phyloP scores from a whole-genome alignment of 2,113 vertebrate species.

The Lycaon pictus region DNA sequence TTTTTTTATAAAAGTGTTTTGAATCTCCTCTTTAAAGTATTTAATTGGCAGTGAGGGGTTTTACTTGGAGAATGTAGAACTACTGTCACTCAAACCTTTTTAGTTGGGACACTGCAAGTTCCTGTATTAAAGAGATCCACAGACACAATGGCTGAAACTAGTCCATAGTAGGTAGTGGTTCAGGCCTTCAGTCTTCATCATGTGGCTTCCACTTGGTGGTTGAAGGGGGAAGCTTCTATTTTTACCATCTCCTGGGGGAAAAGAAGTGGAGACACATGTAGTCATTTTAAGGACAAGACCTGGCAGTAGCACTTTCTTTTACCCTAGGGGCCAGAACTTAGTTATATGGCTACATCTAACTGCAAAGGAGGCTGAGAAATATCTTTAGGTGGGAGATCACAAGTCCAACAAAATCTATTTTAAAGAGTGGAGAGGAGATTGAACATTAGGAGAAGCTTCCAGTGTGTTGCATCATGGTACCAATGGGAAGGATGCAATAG shows the following conservation, averaged over 20 bases:
- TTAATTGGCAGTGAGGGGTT: not conserved
- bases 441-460: not conserved
- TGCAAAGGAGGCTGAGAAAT: conserved; percentile 4
- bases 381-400: not conserved
- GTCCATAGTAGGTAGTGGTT: not conserved
- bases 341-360: not conserved
- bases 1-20: not conserved
- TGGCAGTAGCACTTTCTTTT: not conserved
- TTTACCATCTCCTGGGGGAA: not conserved
- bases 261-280: not conserved
- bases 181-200: not conserved
- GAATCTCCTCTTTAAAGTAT: not conserved
- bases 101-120: not conserved
- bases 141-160: not conserved
- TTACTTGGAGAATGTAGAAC: not conserved
- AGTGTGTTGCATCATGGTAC: not conserved
- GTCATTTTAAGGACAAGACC: not conserved
- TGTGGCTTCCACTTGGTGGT: not conserved
- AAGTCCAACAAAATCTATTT: not conserved
- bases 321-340: not conserved
- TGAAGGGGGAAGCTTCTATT: conserved; percentile 30
- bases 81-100: conserved; percentile 23
- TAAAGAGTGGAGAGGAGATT: not conserved
- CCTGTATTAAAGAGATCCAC: not conserved
- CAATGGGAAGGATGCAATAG: not conserved